Conservation (phyloP, 2,888 invertebrate species). For the Tinea semifulvella region DNA sequence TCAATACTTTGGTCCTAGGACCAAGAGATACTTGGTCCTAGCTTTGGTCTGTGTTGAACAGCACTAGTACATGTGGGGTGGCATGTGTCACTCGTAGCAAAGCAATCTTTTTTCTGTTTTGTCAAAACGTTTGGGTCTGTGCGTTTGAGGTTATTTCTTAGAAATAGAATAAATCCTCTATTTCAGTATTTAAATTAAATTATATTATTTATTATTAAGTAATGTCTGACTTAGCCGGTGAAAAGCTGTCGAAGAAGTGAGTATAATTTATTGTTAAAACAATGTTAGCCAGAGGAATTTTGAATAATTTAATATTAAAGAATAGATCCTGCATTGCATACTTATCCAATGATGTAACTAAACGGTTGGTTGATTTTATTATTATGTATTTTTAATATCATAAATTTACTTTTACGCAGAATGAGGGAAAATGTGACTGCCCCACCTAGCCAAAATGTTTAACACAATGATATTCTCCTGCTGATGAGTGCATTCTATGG, state of each 20-base stretch:
- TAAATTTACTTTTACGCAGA: slow-evolving; percentile 1
- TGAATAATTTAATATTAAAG: slow-evolving; percentile 5
- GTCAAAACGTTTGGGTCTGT: slow-evolving; percentile 7
- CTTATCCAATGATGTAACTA: slow-evolving; percentile 35
- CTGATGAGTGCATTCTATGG: no score
- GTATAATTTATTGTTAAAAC: slow-evolving; percentile 34
- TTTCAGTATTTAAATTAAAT: not conserved
- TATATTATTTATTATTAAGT: slow-evolving; percentile 14
- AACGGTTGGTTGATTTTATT: slow-evolving; percentile 43
- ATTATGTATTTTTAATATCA: not conserved
- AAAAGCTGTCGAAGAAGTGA: slow-evolving; percentile 77
- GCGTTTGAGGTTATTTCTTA: not conserved
- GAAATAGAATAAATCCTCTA: not conserved
- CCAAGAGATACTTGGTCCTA: no score
- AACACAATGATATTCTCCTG: no score
- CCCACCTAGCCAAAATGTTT: no score
- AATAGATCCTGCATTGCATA: slow-evolving; percentile 21
- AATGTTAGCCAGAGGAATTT: slow-evolving; percentile 12
- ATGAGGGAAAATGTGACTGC: no score
- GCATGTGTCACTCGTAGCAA: no score
- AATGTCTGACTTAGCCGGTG: slow-evolving; percentile 67
- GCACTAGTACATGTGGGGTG: slow-evolving; percentile 2
- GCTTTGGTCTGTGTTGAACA: no score
- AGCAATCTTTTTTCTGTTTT: slow-evolving; percentile 11
- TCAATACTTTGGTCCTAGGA: no score